Evolutionary conservation across 2,113 vertebrate genomes (phyloP).

Genomic region (Chloropsis hardwickii): DNA sequence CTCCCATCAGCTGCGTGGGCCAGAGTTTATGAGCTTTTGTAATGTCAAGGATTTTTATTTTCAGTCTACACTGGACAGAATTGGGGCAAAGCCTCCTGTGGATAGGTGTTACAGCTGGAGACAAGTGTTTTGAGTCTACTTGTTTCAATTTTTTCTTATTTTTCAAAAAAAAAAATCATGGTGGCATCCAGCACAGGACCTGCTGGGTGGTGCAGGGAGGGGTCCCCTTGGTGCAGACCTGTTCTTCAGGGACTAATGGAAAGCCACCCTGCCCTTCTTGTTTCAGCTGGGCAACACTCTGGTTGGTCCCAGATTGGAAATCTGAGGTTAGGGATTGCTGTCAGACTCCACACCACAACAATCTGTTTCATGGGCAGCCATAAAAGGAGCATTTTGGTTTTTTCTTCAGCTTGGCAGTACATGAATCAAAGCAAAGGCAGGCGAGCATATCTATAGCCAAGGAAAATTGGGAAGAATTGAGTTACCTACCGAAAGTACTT

Average conservation of each 20-base stretch:
- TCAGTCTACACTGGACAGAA: neutral
- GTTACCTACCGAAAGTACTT: neutral
- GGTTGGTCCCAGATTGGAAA: neutral
- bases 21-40: neutral
- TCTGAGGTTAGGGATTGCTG: neutral
- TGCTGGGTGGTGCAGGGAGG: neutral
- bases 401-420: neutral
- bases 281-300: neutral
- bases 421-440: neutral
- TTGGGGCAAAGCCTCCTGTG: neutral
- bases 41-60: neutral
- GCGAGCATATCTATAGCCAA: neutral
- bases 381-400: neutral
- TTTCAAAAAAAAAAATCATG: neutral
- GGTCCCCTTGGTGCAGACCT: neutral
- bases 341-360: neutral
- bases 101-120: neutral
- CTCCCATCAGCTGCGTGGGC: fast-evolving
- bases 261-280: neutral
- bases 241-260: neutral
- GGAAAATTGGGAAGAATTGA: constrained; percentile 4
- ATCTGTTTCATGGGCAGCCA: neutral
- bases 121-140: neutral
- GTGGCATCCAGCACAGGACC: neutral
- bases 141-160: neutral